Conservation (phyloP, 1,140 invertebrate genomes). For the Bicyclus anynana region DNA sequence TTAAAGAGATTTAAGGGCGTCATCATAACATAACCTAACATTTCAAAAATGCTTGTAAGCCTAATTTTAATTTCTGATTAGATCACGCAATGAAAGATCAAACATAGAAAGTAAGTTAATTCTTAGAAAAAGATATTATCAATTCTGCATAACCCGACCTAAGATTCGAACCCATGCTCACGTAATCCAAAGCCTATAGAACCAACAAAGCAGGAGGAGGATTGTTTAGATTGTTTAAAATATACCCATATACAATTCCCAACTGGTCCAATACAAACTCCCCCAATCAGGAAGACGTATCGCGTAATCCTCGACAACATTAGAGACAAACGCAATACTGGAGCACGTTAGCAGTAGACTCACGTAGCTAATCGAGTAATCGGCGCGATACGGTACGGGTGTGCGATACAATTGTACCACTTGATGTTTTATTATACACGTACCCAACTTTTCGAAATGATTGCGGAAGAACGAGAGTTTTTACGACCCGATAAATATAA, state of each 20-base stretch:
- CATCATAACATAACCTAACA: no score
- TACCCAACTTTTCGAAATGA: background rate
- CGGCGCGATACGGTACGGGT: constrained; percentile 15
- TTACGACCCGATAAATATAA: background rate
- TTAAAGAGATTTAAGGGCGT: no score
- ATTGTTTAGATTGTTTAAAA: no score
- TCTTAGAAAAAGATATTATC: no score
- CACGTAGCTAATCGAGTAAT: constrained; percentile 23
- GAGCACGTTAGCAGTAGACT: constrained; percentile 6
- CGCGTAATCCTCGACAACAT: constrained; percentile 20
- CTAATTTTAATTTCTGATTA: no score
- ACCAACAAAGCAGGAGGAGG: no score
- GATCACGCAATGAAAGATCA: no score
- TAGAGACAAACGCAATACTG: constrained; percentile 15
- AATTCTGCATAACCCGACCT: no score
- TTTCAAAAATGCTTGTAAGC: no score
- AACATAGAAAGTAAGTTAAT: no score
- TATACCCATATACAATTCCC: background rate
- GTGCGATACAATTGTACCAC: constrained; percentile 23
- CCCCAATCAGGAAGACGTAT: constrained; percentile 18
- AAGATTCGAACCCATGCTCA: no score
- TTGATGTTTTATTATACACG: constrained; percentile 14
- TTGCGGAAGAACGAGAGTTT: background rate
- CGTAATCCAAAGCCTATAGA: no score
- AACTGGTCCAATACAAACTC: constrained; percentile 12